A percentile compares a stretch with the other conserved stretches of the same genome.
Evolutionary conservation across 2,888 invertebrate species (phyloP).

Genomic region (Netelia fuscicornis): DNA sequence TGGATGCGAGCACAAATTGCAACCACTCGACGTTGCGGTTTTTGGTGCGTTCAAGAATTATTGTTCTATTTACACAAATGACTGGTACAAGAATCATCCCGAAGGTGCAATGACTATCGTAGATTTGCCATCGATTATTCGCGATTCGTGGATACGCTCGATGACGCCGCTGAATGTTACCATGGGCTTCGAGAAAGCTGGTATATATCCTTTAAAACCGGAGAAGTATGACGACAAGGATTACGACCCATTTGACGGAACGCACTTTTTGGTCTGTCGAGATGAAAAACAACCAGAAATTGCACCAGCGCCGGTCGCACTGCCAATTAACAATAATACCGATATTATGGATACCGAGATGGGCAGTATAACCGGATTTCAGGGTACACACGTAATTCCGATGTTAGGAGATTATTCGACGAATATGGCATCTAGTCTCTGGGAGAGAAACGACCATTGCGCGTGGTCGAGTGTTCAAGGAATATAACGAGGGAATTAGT

Average conservation of each 20-base stretch:
- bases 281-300: conserved; percentile 11
- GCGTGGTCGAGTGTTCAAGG: conserved; percentile 32
- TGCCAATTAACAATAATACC: neutral
- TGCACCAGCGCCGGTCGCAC: neutral
- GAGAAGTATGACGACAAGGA: conserved; percentile 41
- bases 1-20: conserved; percentile 44
- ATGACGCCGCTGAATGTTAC: conserved; percentile 14
- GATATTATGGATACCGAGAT: neutral
- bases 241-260: conserved; percentile 11
- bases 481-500: conserved; percentile 18
- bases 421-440: conserved; percentile 9
- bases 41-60: conserved; percentile 27
- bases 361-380: conserved; percentile 7
- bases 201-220: conserved; percentile 44
- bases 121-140: conserved; percentile 73
- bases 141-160: conserved; percentile 53
- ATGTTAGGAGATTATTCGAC: conserved; percentile 14
- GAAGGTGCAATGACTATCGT: conserved; percentile 74
- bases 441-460: conserved; percentile 20
- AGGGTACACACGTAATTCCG: conserved; percentile 18
- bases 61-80: conserved; percentile 57
- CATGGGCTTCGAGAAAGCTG: conserved; percentile 37
- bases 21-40: conserved; percentile 33
- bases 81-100: conserved; percentile 73
- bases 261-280: conserved; percentile 25